These are phyloP conservation scores for Doryteuthis pealeii DNA, from an alignment of 1,140 invertebrate genomes.

Conservation along the genomic window DNA sequence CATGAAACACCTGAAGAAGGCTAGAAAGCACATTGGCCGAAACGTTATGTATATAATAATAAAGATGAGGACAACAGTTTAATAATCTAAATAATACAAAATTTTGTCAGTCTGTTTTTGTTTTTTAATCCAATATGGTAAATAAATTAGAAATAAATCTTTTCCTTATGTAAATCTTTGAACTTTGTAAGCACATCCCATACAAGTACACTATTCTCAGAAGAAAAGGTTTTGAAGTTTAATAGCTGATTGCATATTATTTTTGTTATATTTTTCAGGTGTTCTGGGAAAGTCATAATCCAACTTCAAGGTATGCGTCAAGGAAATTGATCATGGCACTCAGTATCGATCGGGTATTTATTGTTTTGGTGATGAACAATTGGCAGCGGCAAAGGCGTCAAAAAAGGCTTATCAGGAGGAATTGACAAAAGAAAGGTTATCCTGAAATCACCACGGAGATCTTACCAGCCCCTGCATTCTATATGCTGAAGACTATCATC, in stretches of 20 bases:
- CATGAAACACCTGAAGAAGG: too few relatives aligned
- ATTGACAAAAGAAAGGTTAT: slow-evolving; percentile 40
- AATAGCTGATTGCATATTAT: not conserved
- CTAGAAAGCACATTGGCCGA: too few relatives aligned
- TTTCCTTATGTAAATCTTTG: too few relatives aligned
- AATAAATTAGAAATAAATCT: too few relatives aligned
- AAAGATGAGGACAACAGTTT: too few relatives aligned
- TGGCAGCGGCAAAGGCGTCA: slow-evolving; percentile 40
- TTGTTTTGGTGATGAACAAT: slow-evolving; percentile 50
- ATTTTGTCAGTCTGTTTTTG: too few relatives aligned
- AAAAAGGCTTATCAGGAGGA: slow-evolving; percentile 43
- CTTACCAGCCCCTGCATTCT: slow-evolving; percentile 47
- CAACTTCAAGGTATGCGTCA: slow-evolving; percentile 56
- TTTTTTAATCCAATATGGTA: too few relatives aligned
- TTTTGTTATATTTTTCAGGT: slow-evolving; percentile 28
- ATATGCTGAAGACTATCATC: slow-evolving; percentile 61
- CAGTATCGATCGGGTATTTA: slow-evolving; percentile 59
- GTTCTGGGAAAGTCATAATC: slow-evolving; percentile 60
- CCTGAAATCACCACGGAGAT: slow-evolving; percentile 57
- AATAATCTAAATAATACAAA: too few relatives aligned
- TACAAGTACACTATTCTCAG: too few relatives aligned
- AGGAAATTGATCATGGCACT: slow-evolving; percentile 57
- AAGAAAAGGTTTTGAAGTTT: not conserved
- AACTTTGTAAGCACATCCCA: too few relatives aligned
- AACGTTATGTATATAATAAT: too few relatives aligned